A percentile compares a stretch with the other conserved stretches of the same genome.
Conservation (phyloP, 2,113 vertebrate species). For the Formicarius rufipectus region DNA sequence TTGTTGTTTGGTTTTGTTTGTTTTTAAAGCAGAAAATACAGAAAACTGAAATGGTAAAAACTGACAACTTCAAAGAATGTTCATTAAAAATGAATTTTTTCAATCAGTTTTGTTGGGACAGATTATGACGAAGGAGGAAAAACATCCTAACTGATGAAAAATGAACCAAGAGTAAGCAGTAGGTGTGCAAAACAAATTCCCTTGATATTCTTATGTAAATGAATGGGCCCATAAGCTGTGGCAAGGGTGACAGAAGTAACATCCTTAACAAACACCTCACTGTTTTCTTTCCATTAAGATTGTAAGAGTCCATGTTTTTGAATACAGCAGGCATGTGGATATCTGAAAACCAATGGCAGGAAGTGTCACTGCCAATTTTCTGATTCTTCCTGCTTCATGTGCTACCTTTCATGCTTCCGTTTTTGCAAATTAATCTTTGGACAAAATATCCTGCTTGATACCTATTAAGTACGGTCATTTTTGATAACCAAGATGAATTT, state of each 20-base stretch:
- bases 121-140: neutral
- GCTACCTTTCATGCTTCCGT: neutral
- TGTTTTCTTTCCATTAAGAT: neutral
- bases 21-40: neutral
- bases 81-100: neutral
- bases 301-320: neutral
- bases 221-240: neutral
- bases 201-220: neutral
- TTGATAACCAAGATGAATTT: neutral
- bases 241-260: neutral
- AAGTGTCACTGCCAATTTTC: neutral
- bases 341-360: neutral
- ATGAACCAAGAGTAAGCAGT: neutral
- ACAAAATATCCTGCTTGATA: neutral
- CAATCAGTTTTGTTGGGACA: neutral
- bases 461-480: neutral
- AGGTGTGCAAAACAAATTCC: neutral
- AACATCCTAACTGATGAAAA: neutral
- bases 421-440: conserved; percentile 23
- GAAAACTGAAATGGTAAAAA: neutral
- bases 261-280: neutral
- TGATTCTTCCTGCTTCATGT: neutral
- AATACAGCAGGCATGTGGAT: neutral
- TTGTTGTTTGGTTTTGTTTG: no score
- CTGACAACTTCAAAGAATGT: neutral